A percentile compares a stretch with the other conserved stretches of the same genome.
Evolutionary conservation across 2,113 vertebrate genomes (phyloP).

Genomic region (Lutjanus erythropterus): DNA sequence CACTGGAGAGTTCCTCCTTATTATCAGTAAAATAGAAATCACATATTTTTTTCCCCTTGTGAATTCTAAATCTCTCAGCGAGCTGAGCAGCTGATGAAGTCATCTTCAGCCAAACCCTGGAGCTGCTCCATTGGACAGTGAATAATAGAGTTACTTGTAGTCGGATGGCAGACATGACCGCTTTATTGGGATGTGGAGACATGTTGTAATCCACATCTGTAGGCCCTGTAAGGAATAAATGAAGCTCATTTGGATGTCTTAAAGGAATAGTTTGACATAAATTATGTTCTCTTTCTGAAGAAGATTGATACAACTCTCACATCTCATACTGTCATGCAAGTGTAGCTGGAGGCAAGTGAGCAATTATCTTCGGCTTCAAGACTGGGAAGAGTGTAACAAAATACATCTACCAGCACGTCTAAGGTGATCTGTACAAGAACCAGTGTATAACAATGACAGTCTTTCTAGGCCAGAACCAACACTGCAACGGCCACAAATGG

Average conservation of each 20-base stretch:
- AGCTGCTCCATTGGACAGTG: constrained; percentile 15
- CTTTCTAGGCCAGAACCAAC: too few species aligned
- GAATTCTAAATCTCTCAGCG: not conserved
- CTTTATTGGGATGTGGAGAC: constrained; percentile 12
- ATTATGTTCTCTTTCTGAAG: not conserved
- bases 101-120: constrained; percentile 18
- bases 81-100: constrained; percentile 12
- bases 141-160: constrained; percentile 7
- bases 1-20: not conserved
- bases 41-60: not conserved
- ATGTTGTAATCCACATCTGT: not conserved
- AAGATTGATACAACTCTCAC: not conserved
- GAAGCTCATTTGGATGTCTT: not conserved
- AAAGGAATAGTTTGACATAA: not conserved
- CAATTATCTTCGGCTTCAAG: not conserved
- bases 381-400: not conserved
- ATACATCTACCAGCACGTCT: not conserved
- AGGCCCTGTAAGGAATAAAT: not conserved
- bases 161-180: not conserved
- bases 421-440: not conserved
- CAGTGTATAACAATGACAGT: too few species aligned
- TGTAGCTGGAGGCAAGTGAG: not conserved
- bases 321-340: not conserved
- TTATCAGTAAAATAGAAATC: constrained; percentile 20
- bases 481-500: too few species aligned